These are phyloP conservation scores for Drosophila yakuba DNA, from an alignment of 1,140 invertebrate genomes.

Conservation along the genomic window DNA sequence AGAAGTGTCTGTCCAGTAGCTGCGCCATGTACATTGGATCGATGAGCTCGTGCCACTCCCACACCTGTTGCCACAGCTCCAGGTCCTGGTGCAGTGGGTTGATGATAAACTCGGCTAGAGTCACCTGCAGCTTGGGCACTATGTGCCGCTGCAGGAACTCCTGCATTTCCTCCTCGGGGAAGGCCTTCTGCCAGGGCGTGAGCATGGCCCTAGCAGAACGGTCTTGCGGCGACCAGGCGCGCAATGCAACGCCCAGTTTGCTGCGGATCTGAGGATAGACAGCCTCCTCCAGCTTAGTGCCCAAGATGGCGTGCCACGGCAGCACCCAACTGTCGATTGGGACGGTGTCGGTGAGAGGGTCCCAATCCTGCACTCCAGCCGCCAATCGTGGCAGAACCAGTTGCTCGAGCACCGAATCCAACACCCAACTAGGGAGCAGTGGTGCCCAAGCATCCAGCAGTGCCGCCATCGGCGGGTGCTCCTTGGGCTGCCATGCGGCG, in stretches of 20 bases:
- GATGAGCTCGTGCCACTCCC: slow-evolving; percentile 93
- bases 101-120: slow-evolving; percentile 90
- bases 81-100: slow-evolving; percentile 93
- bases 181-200: slow-evolving; percentile 95
- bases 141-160: slow-evolving; percentile 95
- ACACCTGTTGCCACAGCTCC: slow-evolving; percentile 92
- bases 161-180: slow-evolving; percentile 92
- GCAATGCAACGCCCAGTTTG: slow-evolving; percentile 94
- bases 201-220: slow-evolving; percentile 96
- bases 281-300: slow-evolving; percentile 88
- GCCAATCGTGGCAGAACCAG: slow-evolving; percentile 92
- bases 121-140: slow-evolving; percentile 93
- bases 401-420: slow-evolving; percentile 93
- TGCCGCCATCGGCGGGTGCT: slow-evolving; percentile 90
- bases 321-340: slow-evolving; percentile 98
- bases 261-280: slow-evolving; percentile 97
- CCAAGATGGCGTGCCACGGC: slow-evolving; percentile 90
- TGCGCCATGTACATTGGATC: slow-evolving; percentile 89
- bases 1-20: slow-evolving; percentile 93
- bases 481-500: slow-evolving; percentile 89
- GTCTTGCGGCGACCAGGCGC: slow-evolving; percentile 96
- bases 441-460: slow-evolving; percentile 93
- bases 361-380: slow-evolving; percentile 94
- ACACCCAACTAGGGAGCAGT: slow-evolving; percentile 92
- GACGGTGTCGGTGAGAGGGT: slow-evolving; percentile 96